phyloP scores from a whole-genome alignment of 2,113 vertebrate genomes.

The Phyllostomus hastatus region DNA sequence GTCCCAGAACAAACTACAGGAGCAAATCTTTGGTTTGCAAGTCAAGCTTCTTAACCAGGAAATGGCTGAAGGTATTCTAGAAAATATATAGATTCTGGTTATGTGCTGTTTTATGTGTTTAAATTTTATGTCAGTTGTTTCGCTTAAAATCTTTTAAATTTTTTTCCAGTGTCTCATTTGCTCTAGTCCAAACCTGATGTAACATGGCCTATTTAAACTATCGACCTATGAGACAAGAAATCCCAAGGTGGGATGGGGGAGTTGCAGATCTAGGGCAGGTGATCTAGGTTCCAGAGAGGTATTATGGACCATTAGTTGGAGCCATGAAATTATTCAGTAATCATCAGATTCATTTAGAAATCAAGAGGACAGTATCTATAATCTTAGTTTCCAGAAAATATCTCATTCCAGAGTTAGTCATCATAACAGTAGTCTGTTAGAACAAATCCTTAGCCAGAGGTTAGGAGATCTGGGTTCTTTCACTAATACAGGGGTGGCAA shows the following conservation, averaged over 20 bases:
- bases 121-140: neutral
- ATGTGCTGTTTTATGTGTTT: conserved; percentile 2
- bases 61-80: conserved; percentile 80
- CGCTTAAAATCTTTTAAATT: conserved; percentile 31
- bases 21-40: conserved; percentile 96
- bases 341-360: conserved; percentile 33
- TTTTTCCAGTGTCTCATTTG: conserved; percentile 23
- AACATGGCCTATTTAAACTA: neutral
- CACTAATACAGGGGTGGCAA: neutral
- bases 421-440: conserved; percentile 17
- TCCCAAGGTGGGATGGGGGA: neutral
- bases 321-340: conserved; percentile 29
- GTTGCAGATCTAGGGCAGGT: neutral
- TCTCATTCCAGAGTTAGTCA: conserved; percentile 21
- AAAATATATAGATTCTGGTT: conserved; percentile 24
- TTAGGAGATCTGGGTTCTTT: conserved; percentile 28
- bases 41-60: conserved; percentile 94
- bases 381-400: neutral
- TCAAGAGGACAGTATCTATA: neutral
- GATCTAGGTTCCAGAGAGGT: neutral
- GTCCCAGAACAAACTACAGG: conserved; percentile 94
- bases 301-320: conserved; percentile 2
- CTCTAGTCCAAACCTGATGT: neutral
- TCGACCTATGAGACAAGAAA: conserved; percentile 5
- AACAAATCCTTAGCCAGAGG: conserved; percentile 28